Evolutionary conservation across 2,797 vertebrate genomes (phyloP).

Genomic region (Octomys mimax): DNA sequence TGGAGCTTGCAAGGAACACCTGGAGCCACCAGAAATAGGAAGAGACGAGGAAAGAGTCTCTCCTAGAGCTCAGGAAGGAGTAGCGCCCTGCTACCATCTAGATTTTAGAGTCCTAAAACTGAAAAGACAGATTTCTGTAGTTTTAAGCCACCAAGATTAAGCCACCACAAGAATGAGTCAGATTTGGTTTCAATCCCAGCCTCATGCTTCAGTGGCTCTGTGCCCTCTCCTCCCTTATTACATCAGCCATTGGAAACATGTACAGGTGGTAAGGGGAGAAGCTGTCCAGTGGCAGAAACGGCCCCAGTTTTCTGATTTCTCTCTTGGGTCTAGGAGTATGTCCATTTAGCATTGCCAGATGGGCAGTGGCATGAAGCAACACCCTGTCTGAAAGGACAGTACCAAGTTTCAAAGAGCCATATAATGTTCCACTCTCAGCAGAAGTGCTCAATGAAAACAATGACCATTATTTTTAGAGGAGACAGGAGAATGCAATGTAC

Average conservation of each 20-base stretch:
- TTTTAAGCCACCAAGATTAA: background rate
- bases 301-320: background rate
- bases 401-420: background rate
- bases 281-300: background rate
- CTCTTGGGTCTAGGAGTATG: background rate
- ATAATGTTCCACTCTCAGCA: rapidly evolving
- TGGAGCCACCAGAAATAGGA: background rate
- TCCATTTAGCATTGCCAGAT: background rate
- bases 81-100: rapidly evolving
- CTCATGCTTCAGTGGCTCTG: background rate
- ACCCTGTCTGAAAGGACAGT: background rate
- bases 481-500: background rate
- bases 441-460: background rate
- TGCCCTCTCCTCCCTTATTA: background rate
- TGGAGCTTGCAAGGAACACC: background rate
- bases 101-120: background rate
- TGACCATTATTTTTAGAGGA: background rate
- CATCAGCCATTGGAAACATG: background rate
- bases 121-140: background rate
- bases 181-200: background rate
- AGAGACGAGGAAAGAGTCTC: background rate
- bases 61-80: background rate
- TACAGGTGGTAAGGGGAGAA: background rate
- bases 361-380: no score
- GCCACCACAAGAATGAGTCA: background rate